phyloP scores from a whole-genome alignment of 2,797 vertebrate species.

The Crocidura indochinensis region DNA sequence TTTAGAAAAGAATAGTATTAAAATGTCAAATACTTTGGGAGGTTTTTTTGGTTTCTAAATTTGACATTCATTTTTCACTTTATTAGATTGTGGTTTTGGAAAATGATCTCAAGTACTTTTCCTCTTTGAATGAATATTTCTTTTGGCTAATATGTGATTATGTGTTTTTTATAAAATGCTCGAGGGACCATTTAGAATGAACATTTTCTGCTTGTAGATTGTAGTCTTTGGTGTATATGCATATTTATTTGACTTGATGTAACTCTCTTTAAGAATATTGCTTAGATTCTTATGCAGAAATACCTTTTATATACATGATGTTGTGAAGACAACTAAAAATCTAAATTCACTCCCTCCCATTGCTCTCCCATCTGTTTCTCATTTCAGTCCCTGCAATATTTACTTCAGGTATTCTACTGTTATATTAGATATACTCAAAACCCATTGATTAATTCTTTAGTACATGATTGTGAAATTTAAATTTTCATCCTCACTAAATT shows the following conservation, averaged over 20 bases:
- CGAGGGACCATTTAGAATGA: constrained; percentile 31
- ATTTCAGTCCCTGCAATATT: neutral
- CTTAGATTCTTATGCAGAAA: neutral
- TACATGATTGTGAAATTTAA: neutral
- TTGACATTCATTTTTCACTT: constrained; percentile 73
- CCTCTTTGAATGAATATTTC: constrained; percentile 53
- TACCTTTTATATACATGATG: neutral
- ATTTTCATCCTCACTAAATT: neutral
- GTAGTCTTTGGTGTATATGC: constrained; percentile 14
- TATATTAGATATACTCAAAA: neutral
- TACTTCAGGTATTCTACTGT: constrained; percentile 27
- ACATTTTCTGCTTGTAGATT: constrained; percentile 7
- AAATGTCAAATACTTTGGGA: constrained; percentile 66
- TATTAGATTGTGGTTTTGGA: constrained; percentile 73
- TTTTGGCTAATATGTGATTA: constrained; percentile 56
- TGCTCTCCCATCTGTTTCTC: constrained; percentile 4
- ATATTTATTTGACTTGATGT: constrained; percentile 58
- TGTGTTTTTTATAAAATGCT: constrained; percentile 46
- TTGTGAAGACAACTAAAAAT: constrained; percentile 7
- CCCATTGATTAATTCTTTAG: neutral
- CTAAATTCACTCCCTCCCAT: neutral
- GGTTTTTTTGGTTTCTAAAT: constrained; percentile 58
- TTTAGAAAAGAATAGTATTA: constrained; percentile 58
- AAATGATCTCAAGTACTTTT: constrained; percentile 64
- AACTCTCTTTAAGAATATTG: neutral